phyloP scores from a whole-genome alignment of 2,797 vertebrate genomes.

The Crocodylus rhombifer region DNA sequence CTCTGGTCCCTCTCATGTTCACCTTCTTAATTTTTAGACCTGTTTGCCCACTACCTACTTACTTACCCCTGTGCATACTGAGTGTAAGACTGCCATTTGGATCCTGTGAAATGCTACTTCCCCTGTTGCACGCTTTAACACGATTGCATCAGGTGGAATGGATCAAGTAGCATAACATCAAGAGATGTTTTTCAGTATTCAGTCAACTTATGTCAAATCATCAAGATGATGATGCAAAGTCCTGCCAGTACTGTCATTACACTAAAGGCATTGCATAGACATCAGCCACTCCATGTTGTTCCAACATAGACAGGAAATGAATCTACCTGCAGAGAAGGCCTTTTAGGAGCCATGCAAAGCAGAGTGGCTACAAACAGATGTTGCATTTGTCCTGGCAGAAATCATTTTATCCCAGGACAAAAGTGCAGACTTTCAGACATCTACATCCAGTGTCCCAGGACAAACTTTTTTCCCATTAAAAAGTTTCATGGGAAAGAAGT shows the following conservation, averaged over 20 bases:
- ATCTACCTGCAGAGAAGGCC: no score
- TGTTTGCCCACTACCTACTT: not conserved
- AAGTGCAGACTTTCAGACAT: no score
- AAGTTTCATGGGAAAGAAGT: no score
- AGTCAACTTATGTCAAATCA: not conserved
- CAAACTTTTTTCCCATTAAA: no score
- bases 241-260: not conserved
- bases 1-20: no score
- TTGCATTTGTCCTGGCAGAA: no score
- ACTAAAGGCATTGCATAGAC: not conserved
- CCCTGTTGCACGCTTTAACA: not conserved
- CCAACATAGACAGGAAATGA: not conserved
- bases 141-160: not conserved
- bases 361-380: no score
- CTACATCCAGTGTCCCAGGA: no score
- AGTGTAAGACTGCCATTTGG: not conserved
- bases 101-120: not conserved
- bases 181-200: not conserved
- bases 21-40: not conserved
- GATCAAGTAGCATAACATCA: not conserved
- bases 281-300: not conserved
- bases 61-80: not conserved
- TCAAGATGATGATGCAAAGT: not conserved
- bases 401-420: no score
- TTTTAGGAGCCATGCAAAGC: no score